Percentiles rank a stretch among this genome's conserved stretches.
Conservation (phyloP, 2,113 vertebrate species). For the Malurus elegans region DNA sequence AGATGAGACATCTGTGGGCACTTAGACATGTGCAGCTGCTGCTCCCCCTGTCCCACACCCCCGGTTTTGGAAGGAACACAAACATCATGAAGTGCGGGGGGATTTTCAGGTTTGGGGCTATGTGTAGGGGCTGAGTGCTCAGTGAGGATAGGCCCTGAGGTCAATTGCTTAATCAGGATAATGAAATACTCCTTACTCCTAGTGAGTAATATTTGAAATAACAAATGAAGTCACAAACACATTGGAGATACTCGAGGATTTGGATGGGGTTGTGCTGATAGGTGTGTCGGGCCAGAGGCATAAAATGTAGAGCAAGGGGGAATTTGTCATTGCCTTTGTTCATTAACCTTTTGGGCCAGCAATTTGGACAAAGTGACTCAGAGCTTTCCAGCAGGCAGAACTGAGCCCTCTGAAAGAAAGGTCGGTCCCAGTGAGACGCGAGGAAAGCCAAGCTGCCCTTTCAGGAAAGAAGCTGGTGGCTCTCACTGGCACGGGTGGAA, state of each 20-base stretch:
- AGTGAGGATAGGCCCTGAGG: not conserved
- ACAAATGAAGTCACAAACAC: not conserved
- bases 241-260: not conserved
- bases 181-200: not conserved
- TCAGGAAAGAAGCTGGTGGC: not conserved
- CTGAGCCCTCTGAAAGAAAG: not conserved
- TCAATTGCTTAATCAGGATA: not conserved
- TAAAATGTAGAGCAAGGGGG: conserved; percentile 1
- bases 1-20: not conserved
- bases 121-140: not conserved
- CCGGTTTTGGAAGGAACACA: not conserved
- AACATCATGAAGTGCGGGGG: fast-evolving
- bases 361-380: conserved; percentile 6
- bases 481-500: not conserved
- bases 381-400: fast-evolving
- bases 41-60: fast-evolving
- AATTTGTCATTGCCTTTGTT: conserved; percentile 11
- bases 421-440: not conserved
- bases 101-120: not conserved
- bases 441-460: not conserved
- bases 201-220: conserved; percentile 18
- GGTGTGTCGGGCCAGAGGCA: not conserved
- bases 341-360: not conserved
- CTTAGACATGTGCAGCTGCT: not conserved
- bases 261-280: not conserved